Conservation (phyloP, 2,888 invertebrate species). For the Spilarctia lutea region DNA sequence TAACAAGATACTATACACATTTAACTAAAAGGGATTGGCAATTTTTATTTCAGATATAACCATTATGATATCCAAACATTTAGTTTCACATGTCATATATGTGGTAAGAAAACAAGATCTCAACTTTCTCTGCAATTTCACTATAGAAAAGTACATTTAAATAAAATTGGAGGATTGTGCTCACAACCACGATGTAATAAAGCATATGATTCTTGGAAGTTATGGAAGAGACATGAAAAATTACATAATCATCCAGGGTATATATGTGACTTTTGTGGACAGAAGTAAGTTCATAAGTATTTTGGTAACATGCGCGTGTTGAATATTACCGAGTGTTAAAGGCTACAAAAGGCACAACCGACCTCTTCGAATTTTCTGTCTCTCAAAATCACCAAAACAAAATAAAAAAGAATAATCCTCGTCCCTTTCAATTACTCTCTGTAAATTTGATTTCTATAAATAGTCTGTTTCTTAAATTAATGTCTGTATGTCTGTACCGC, state of each 20-base stretch:
- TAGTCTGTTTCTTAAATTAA: no score
- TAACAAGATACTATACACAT: not conserved
- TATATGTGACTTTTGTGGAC: constrained; percentile 66
- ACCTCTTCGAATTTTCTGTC: no score
- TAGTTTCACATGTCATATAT: constrained; percentile 58
- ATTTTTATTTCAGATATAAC: constrained; percentile 52
- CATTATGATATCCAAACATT: constrained; percentile 43
- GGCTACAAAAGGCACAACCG: not conserved
- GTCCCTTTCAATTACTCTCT: not conserved
- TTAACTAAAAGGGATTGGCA: not conserved
- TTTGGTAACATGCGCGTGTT: not conserved
- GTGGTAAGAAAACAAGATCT: constrained; percentile 42
- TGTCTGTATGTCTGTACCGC: no score
- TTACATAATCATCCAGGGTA: constrained; percentile 47
- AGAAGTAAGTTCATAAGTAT: constrained; percentile 53
- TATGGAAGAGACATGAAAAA: constrained; percentile 61
- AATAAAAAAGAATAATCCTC: no score
- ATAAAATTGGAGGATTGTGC: constrained; percentile 64
- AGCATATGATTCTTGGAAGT: constrained; percentile 47
- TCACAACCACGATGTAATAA: constrained; percentile 53
- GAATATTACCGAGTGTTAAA: not conserved
- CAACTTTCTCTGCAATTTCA: constrained; percentile 63
- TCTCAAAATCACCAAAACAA: no score
- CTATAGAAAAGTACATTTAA: constrained; percentile 66
- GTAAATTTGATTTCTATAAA: not conserved